Evolutionary conservation across 2,113 vertebrate species (phyloP), one percentile per base, ranked within the genome.

Genomic region (Lepisosteus oculatus): DNA sequence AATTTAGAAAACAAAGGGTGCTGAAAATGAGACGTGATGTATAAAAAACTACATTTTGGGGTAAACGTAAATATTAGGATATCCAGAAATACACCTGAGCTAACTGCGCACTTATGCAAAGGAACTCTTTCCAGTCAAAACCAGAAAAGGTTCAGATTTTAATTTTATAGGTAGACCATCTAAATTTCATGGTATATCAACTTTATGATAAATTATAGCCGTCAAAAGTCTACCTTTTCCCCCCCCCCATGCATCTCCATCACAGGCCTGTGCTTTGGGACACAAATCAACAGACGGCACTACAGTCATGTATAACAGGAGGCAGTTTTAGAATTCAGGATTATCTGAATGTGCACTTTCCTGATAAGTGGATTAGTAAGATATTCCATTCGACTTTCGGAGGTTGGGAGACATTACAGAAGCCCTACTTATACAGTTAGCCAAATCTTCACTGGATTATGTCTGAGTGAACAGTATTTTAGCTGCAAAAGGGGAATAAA

Each of bases 351-450:
- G 78, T 83, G 81, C 76, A 72, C 75, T 76, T 76, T 67, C 71
- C 81, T 59, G 81, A 83, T 83, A 83, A 81, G 73, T 80, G 81
- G 81, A 83, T 83, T 83, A 83, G 77, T 80, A 80, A 61, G 76
- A 83, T 77, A 78, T 78, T 79, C 71, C 57, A 71, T 77, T 77
- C 76, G 71, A 65, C 70, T 80, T 65, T 63, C 63, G 51, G 66
- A 72, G 68, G 75, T 77, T 79, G 76, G 77, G 76, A 68, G 70
- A 81, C 68, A 76, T 76, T 70, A 76, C 61, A 47, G 77, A 80
- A 79, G 72, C 64, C 65, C 63, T 74, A 76, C 69, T 76, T 77
- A 76, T 77, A 66, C 73, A 77, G 75, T 77, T 74, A 70, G 66
- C 61, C 66, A 64, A 74, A 69, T 77, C 69, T 67, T 17, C 51